Conservation (phyloP, 2,797 vertebrate genomes). For the Ctenopoma multispine region DNA sequence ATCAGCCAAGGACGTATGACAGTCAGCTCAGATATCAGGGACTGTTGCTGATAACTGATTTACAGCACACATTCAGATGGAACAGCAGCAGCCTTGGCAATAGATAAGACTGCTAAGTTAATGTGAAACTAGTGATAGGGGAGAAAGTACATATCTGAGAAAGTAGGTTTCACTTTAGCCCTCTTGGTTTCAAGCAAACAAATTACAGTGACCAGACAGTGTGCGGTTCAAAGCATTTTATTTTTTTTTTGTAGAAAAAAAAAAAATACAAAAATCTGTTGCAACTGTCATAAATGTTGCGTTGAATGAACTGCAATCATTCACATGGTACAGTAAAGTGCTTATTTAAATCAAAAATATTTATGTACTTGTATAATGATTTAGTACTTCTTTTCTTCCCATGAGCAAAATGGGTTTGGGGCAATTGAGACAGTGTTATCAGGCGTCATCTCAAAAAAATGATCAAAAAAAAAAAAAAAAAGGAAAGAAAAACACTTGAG, state of each 20-base stretch:
- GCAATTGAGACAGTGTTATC: constrained; percentile 62
- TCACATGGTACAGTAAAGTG: constrained; percentile 90
- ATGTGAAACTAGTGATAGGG: constrained; percentile 56
- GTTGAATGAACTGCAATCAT: constrained; percentile 86
- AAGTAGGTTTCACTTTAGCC: background rate
- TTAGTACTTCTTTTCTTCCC: constrained; percentile 53
- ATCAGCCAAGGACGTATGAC: constrained; percentile 60
- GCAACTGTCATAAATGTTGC: constrained; percentile 85
- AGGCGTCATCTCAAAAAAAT: constrained; percentile 38
- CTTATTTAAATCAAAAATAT: constrained; percentile 81
- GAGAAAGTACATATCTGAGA: background rate
- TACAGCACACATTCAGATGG: constrained; percentile 45
- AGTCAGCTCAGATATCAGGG: constrained; percentile 47
- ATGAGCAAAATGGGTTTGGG: constrained; percentile 55
- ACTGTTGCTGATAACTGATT: constrained; percentile 61
- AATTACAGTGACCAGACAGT: background rate
- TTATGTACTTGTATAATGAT: constrained; percentile 66
- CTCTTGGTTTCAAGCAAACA: background rate
- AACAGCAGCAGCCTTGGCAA: constrained; percentile 50
- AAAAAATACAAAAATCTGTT: constrained; percentile 88
- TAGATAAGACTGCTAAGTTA: constrained; percentile 69
- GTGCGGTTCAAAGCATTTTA: constrained; percentile 83
- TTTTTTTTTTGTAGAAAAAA: constrained; percentile 76
- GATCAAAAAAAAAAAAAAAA: too few relatives aligned
- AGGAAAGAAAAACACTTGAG: constrained; percentile 24